Conservation (phyloP, 23 tunicate genomes). For the Halocynthia aurantium region DNA sequence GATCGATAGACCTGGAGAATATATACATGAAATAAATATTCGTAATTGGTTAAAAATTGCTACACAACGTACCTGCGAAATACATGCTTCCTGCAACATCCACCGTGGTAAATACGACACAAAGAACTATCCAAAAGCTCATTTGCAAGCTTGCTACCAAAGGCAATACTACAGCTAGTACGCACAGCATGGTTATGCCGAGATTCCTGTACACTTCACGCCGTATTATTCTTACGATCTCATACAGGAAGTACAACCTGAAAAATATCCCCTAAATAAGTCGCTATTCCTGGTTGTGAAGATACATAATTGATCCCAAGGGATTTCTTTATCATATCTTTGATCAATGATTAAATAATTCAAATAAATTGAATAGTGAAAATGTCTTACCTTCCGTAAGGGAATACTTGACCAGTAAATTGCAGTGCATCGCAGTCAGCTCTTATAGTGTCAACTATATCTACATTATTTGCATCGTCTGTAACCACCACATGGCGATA, state of each 20-base stretch:
- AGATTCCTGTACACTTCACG: conserved; percentile 6
- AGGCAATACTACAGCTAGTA: conserved; percentile 4
- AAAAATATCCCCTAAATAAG: background rate
- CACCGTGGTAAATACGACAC: conserved; percentile 21
- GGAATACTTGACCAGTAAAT: background rate
- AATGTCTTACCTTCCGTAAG: background rate
- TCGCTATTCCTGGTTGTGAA: too few relatives aligned
- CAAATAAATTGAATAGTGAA: too few relatives aligned
- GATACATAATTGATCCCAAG: too few relatives aligned
- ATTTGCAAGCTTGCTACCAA: conserved; percentile 12
- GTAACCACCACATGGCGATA: background rate
- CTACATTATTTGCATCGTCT: conserved; percentile 1
- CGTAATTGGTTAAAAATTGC: background rate
- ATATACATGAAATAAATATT: background rate
- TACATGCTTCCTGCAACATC: conserved; percentile 30
- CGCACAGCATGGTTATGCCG: conserved; percentile 13
- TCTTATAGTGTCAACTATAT: background rate
- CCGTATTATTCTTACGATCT: conserved; percentile 3
- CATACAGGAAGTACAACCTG: conserved; percentile 9
- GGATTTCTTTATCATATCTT: too few relatives aligned
- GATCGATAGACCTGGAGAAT: conserved; percentile 15
- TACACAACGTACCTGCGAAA: conserved; percentile 9
- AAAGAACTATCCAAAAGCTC: conserved; percentile 21
- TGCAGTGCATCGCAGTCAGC: background rate
- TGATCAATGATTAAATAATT: too few relatives aligned